These are phyloP conservation scores for Hirtodrosophila confusa DNA, from an alignment of 2,888 invertebrate species.

Conservation along the genomic window DNA sequence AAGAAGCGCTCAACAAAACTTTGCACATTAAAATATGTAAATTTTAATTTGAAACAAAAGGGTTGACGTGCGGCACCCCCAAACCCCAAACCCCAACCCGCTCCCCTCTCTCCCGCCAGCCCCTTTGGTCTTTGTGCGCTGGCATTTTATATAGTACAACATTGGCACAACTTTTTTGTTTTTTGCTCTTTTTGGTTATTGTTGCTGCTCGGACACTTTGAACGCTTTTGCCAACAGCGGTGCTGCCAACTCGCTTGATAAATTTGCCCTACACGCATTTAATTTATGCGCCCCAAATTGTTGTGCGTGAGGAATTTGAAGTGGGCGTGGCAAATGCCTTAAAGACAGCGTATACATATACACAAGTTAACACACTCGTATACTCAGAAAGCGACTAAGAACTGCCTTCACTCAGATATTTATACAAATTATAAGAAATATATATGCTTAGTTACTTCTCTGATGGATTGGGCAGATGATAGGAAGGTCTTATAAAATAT, in stretches of 20 bases:
- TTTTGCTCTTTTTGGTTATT: background rate
- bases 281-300: constrained; percentile 48
- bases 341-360: no score
- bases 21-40: constrained; percentile 79
- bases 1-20: constrained; percentile 59
- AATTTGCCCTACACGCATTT: constrained; percentile 50
- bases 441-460: no score
- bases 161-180: constrained; percentile 58
- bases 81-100: background rate
- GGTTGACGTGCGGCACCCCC: constrained; percentile 66
- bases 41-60: constrained; percentile 79
- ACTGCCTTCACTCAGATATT: no score
- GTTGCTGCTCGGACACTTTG: constrained; percentile 43
- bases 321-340: constrained; percentile 19
- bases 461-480: no score
- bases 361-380: background rate
- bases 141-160: constrained; percentile 71
- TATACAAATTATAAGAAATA: no score
- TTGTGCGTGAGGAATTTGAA: constrained; percentile 16
- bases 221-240: constrained; percentile 26
- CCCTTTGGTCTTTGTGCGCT: constrained; percentile 33
- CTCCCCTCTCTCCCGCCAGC: background rate
- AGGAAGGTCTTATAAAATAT: no score
- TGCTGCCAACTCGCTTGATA: constrained; percentile 47
- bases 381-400: no score